A percentile compares a stretch with the other conserved stretches of the same genome.
Evolutionary conservation across 2,888 invertebrate genomes (phyloP).

Genomic region (Eupithecia centaureata): DNA sequence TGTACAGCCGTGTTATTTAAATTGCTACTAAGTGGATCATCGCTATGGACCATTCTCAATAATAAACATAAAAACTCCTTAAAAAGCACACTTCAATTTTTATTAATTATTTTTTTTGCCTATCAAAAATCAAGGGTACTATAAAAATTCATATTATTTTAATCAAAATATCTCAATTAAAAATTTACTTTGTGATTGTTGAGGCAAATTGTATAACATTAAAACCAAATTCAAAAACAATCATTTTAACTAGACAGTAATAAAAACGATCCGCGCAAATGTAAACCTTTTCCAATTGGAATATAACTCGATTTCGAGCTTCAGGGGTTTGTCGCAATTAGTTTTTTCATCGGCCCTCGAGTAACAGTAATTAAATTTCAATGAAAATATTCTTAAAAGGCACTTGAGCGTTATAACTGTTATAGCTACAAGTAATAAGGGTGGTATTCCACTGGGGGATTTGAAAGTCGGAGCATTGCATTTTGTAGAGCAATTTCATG

Average conservation of each 20-base stretch:
- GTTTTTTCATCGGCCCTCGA: conserved; percentile 36
- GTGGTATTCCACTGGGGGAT: conserved; percentile 17
- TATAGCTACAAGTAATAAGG: conserved; percentile 42
- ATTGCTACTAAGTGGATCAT: too few species aligned
- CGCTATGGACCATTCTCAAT: too few species aligned
- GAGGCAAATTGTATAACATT: too few species aligned
- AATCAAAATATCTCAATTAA: background rate
- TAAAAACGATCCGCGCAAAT: conserved; percentile 7
- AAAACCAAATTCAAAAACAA: conserved; percentile 1
- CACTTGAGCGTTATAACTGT: conserved; percentile 45
- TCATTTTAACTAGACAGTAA: background rate
- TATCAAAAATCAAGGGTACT: too few species aligned
- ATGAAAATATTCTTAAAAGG: conserved; percentile 49
- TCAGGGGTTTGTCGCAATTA: conserved; percentile 13
- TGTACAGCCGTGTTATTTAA: too few species aligned
- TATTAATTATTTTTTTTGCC: too few species aligned
- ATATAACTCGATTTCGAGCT: conserved; percentile 18
- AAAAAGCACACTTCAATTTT: too few species aligned
- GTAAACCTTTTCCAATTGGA: conserved; percentile 18
- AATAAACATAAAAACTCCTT: too few species aligned
- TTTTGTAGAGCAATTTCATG: background rate
- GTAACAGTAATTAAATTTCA: conserved; percentile 47
- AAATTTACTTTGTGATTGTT: too few species aligned
- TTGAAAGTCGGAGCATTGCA: conserved; percentile 1
- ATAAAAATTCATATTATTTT: too few species aligned